Base-by-base conservation (phyloP, 2,113 vertebrate species). In the Melanerpes aurifrons region DNA sequence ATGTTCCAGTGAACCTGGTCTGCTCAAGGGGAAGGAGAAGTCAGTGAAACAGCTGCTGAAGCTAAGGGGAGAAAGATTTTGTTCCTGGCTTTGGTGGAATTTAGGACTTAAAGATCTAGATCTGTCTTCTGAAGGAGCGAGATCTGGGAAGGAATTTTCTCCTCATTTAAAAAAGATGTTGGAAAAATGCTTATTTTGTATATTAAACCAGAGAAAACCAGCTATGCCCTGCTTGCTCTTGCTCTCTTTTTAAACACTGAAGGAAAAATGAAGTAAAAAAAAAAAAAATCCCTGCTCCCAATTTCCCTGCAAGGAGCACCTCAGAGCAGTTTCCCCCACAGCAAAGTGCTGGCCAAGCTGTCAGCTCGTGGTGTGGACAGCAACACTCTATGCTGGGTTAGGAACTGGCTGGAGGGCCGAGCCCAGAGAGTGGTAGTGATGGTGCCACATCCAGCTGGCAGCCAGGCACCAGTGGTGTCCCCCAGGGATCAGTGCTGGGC, bases 191-290 rank as follows among this genome's bases (percentile, higher is more conserved):
- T 88, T 61, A 69, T 90, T 96, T 96, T 96, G 32, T 88, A 79
- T 82, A 96, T 93, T 93, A 95, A 96, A 96, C 12, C 17, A 69
- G 35, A 86, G 61, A 86, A 94, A 95, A 75, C 1, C 20, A 89
- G 37, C 43, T 3, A 3, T 43, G 40, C 57, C 26, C 16, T 90
- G 24, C 66, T 89, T 83, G 48, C 9, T 82, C 83, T 80, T 89
- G 31, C 32, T 85, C 29, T 90, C 77, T 67, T 67, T 70, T 74
- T 61, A 72, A 57, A 47, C 68, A 28, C 25, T 57, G n/a, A 80
- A 48, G 31, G 47, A 92, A 86, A 93, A 54, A 9, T 16, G n/a
- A 87, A 61, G n/a, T 59, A 32, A 89, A 86, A 78, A 82, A 88
- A 68, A 89, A 84, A 79, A 79, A 86, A 69, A 73, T 7, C 71